phyloP scores from a whole-genome alignment of 2,113 vertebrate species.

The Callopanchax toddi region DNA sequence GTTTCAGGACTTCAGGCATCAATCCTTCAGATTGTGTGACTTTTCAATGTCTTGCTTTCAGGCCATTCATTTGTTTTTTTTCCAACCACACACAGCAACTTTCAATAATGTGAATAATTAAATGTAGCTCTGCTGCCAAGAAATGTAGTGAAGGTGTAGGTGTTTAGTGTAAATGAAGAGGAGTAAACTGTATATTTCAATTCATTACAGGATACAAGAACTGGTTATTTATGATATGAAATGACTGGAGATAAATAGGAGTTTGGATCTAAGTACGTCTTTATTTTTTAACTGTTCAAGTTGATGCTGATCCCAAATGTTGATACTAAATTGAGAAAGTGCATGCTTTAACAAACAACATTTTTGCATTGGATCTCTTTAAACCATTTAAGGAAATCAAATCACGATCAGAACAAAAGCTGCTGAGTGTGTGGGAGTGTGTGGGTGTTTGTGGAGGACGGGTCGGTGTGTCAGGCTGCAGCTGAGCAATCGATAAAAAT shows the following conservation, averaged over 20 bases:
- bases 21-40: neutral
- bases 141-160: conserved; percentile 2
- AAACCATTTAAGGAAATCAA: conserved; percentile 7
- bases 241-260: neutral
- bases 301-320: neutral
- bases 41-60: neutral
- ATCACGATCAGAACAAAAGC: conserved; percentile 8
- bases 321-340: neutral
- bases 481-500: conserved; percentile 38
- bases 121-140: conserved; percentile 6
- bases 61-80: neutral
- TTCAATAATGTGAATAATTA: conserved; percentile 18
- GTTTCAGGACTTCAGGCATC: neutral
- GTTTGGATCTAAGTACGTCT: conserved; percentile 7
- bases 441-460: neutral
- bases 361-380: too few species aligned
- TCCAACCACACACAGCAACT: neutral
- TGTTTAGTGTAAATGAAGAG: conserved; percentile 5
- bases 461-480: conserved; percentile 10
- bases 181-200: neutral
- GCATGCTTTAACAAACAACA: neutral
- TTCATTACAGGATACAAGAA: neutral
- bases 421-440: conserved; percentile 5
- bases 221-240: neutral
- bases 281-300: neutral